Percentiles rank a stretch among this genome's conserved stretches.
phyloP scores from a whole-genome alignment of 2,113 vertebrate species.

The Podarcis cretensis region DNA sequence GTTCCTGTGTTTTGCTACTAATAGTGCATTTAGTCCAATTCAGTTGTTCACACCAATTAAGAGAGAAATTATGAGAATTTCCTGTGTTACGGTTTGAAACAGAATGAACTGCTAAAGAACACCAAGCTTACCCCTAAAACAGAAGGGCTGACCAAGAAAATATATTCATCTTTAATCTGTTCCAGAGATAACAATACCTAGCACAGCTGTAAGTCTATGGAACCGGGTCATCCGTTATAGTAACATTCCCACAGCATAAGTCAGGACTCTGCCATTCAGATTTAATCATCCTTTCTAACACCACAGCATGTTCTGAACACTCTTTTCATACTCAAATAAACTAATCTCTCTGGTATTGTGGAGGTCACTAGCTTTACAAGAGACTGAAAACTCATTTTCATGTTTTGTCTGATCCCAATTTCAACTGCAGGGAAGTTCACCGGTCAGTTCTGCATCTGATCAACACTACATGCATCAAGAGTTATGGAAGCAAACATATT shows the following conservation, averaged over 20 bases:
- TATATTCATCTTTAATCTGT: background rate
- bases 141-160: background rate
- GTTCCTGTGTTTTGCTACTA: background rate
- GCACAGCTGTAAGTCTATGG: background rate
- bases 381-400: slow-evolving; percentile 29
- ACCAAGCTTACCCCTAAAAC: background rate
- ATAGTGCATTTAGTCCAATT: background rate
- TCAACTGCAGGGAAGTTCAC: slow-evolving; percentile 23
- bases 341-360: slow-evolving; percentile 26
- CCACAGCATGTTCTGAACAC: slow-evolving; percentile 14
- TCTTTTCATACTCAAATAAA: slow-evolving; percentile 11
- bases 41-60: background rate
- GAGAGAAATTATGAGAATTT: slow-evolving; percentile 1
- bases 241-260: background rate
- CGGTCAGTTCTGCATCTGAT: background rate
- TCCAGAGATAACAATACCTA: background rate
- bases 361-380: slow-evolving; percentile 17
- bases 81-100: slow-evolving; percentile 23
- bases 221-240: background rate
- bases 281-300: background rate
- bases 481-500: background rate
- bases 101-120: slow-evolving; percentile 21
- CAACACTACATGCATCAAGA: background rate
- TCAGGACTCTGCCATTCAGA: background rate
- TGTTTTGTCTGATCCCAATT: slow-evolving; percentile 28